phyloP scores from a whole-genome alignment of 2,113 vertebrate species.

The Balaeniceps rex region DNA sequence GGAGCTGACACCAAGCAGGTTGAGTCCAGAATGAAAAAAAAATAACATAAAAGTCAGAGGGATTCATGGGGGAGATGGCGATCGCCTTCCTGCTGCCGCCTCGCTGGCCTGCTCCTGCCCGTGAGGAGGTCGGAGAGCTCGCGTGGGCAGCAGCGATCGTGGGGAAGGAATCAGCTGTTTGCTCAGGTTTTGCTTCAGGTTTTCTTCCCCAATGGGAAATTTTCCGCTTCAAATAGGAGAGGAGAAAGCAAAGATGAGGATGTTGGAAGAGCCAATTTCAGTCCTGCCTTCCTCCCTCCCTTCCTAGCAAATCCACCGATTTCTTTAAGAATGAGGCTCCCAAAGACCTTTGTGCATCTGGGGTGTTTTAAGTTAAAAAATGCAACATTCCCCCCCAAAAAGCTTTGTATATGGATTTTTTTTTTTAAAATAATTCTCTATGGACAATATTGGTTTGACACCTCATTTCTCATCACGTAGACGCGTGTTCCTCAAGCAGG shows the following conservation, averaged over 20 bases:
- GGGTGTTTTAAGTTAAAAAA: background rate
- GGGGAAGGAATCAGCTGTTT: background rate
- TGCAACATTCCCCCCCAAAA: background rate
- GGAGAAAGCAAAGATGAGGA: background rate
- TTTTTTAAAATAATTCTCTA: background rate
- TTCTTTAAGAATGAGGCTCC: background rate
- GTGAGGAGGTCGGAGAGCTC: background rate
- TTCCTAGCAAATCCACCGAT: background rate
- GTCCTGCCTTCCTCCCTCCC: background rate
- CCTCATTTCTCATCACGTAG: background rate
- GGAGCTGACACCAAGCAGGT: background rate
- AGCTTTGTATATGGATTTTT: background rate
- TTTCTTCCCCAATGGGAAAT: background rate
- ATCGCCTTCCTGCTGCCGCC: background rate
- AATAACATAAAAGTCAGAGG: background rate
- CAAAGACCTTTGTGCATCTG: background rate
- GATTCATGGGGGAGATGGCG: accelerated
- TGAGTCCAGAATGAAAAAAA: background rate
- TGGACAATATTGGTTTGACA: background rate
- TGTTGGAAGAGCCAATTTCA: background rate
- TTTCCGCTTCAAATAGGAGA: background rate
- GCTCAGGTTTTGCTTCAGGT: background rate
- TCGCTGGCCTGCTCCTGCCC: background rate
- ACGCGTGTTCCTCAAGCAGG: background rate
- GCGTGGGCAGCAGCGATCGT: accelerated